Base-by-base conservation (phyloP, 2,888 invertebrate species). In the Neoscelio sp. region DNA sequence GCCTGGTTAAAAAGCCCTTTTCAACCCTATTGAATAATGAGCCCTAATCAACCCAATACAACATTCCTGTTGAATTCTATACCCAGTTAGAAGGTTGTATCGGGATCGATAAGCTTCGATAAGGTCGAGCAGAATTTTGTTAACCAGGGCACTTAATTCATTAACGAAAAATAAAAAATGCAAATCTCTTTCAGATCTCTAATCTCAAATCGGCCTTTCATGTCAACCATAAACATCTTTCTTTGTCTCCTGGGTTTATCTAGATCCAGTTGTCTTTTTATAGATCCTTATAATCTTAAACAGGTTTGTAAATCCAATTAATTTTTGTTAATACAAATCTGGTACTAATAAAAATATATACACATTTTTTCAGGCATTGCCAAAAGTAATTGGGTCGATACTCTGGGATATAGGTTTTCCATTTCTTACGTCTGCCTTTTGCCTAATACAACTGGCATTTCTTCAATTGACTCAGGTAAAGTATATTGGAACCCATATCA, bases 371-470 rank as follows among this genome's bases (percentile, higher is more conserved):
- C 85, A 92, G 91, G 89, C 88, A 54, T 89, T 93, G 89, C 92
- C 93, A 38, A 89, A 89, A 80, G 89, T 92, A 38, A 87, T 93
- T 80, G 91, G 91, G 15, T 90, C 91, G 42, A 90, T 93, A 71
- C 86, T 92, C 78, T 92, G 92, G 91, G 93, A 93, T 83, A 86
- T 92, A 56, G 92, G 92, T 75, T 92, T 92, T 85, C 93, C 93
- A 7, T 92, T 92, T 84, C 90, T 93, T 71, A 91, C 92, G 50
- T 92, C 92, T 33, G 92, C 92, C 33, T 93, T 93, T 86, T 91
- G 92, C 78, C 90, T 93, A 62, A 91, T 93, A 77, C 93, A 93
- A 86, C 87, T 93, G 81, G 92, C 92, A 67, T 92, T 93, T 82
- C 89, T 93, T 48, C 92, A 92, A 81, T 87, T 93, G 68, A 93